Base-by-base conservation (phyloP, 2,888 invertebrate species). In the Cheilosia vernalis region DNA sequence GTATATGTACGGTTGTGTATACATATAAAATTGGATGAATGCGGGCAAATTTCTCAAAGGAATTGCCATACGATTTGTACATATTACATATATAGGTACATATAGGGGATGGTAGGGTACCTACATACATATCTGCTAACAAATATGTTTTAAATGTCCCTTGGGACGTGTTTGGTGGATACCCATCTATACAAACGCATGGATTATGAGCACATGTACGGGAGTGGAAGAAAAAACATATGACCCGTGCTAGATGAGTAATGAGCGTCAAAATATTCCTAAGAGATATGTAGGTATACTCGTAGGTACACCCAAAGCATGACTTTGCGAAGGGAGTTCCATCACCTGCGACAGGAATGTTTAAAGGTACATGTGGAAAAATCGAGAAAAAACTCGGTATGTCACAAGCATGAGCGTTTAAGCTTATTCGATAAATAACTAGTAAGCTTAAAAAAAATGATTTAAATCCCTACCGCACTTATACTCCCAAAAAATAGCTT, bases 101-200 rank as follows among this genome's bases (percentile, higher is more conserved):
- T 63, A 17, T 13, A 10, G 13, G 37, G 37, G 30, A 7, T 10
- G 37, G 37, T 44, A 42, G 37, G 37, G 30, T 30, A 21, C 21
- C 21, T 21, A 21, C 21, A 21, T 15, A 44, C 17, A 2, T 27
- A 10, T 19, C 17, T 21, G 37, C 61, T 9, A 55, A 55, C 51
- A 55, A 55, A 37, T 37, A 55, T 61, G 47, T 55, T 33, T 58
- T 58, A 58, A 74, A 66, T 56, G 74, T 55, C 61, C 67, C 47
- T 56, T 60, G 67, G 67, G 77, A 77, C 37, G 53, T 55, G 77
- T 77, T 77, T 53, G 30, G 17, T 49, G 21, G 58, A 42, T 51
- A 44, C 27, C 21, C 40, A 21, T 61, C 44, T n/a, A 37, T 9
- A 19, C 13, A 51, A 49, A 47, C 60, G 27, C 15, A 27, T 27